phyloP scores from a whole-genome alignment of 2,888 invertebrate species.

The Phlogophora meticulosa region DNA sequence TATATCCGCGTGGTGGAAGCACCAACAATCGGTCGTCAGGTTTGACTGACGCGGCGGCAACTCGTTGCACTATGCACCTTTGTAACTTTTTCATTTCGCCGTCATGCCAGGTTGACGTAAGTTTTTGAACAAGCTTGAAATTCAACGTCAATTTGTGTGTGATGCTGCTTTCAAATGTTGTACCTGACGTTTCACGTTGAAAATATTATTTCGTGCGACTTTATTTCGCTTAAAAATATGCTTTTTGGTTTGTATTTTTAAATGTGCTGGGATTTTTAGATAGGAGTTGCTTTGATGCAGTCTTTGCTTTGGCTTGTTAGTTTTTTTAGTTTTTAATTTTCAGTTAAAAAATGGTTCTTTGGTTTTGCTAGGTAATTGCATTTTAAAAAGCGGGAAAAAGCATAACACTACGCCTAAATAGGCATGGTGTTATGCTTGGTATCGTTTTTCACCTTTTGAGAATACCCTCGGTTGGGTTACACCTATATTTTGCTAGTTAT shows the following conservation, averaged over 20 bases:
- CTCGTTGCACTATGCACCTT: constrained; percentile 57
- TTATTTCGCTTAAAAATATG: constrained; percentile 37
- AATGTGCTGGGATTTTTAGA: background rate
- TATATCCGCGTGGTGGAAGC: constrained; percentile 20
- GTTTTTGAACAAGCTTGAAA: constrained; percentile 64
- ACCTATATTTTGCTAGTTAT: too few relatives aligned
- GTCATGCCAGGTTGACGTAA: constrained; percentile 43
- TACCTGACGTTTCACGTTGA: constrained; percentile 47
- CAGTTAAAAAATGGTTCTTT: background rate
- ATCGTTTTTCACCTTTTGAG: too few relatives aligned
- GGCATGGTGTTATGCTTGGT: too few relatives aligned
- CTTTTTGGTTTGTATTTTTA: constrained; percentile 26
- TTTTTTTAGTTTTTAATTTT: background rate
- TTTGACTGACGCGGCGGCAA: constrained; percentile 64
- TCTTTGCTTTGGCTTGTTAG: background rate
- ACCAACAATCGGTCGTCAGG: constrained; percentile 66
- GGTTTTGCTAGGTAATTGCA: background rate
- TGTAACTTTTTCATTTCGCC: constrained; percentile 66
- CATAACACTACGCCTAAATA: too few relatives aligned
- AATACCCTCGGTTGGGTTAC: too few relatives aligned
- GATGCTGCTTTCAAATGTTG: constrained; percentile 60
- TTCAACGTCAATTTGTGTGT: constrained; percentile 63
- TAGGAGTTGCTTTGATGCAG: constrained; percentile 8
- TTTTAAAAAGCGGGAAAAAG: too few relatives aligned
- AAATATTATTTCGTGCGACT: constrained; percentile 50